These are phyloP conservation scores for Montipora efflorescens DNA, from an alignment of 64 coral and sea anemone genomes.

Conservation along the genomic window DNA sequence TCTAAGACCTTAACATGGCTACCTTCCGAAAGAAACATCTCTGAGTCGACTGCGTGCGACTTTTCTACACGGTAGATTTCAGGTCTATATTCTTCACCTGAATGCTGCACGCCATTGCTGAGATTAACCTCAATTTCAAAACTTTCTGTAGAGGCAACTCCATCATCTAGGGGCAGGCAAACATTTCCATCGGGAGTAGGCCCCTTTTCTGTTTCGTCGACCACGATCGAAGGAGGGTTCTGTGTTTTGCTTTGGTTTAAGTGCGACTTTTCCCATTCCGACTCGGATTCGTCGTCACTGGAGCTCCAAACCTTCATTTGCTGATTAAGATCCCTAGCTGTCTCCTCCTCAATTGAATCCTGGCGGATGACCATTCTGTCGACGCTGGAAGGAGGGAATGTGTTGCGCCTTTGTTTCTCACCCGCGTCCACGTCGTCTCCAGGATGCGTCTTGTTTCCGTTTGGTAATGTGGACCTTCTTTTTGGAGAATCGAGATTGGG, in stretches of 20 bases:
- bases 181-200: neutral
- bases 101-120: neutral
- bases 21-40: conserved; percentile 36
- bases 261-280: neutral
- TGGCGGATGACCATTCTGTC: conserved; percentile 17
- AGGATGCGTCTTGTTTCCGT: neutral
- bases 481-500: neutral
- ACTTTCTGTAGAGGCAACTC: conserved; percentile 11
- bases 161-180: neutral
- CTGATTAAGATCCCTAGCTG: neutral
- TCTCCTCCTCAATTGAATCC: neutral
- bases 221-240: neutral
- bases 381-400: neutral
- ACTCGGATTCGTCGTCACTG: conserved; percentile 30
- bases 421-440: neutral
- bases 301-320: conserved; percentile 16
- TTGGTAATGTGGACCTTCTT: neutral
- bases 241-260: neutral
- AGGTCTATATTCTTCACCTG: neutral
- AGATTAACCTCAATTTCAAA: conserved; percentile 49
- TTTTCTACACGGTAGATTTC: neutral
- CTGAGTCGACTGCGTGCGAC: conserved; percentile 31
- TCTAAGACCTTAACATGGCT: conserved; percentile 53
- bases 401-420: neutral
- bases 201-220: neutral